Conservation (phyloP, 2,797 vertebrate genomes). For the Gorsachius magnificus region DNA sequence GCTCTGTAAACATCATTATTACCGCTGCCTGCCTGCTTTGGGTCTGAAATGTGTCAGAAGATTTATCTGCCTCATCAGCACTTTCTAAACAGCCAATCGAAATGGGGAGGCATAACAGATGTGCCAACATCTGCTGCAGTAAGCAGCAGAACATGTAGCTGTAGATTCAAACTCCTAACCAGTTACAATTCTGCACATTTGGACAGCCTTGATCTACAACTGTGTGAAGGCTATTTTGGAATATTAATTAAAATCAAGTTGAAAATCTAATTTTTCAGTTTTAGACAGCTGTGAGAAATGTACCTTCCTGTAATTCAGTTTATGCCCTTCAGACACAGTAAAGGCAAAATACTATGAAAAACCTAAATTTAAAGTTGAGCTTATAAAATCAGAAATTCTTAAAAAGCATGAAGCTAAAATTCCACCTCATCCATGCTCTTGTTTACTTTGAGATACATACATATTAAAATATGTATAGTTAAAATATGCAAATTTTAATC, state of each 20-base stretch:
- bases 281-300: conserved; percentile 17
- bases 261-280: neutral
- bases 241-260: conserved; percentile 46
- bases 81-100: conserved; percentile 59
- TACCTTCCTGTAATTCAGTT: neutral
- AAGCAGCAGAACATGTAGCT: neutral
- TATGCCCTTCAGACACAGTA: neutral
- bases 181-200: neutral
- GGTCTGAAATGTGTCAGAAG: conserved; percentile 11
- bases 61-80: conserved; percentile 60
- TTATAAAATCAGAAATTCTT: neutral
- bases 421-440: neutral
- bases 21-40: conserved; percentile 12
- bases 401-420: neutral
- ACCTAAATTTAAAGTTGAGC: neutral
- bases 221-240: neutral
- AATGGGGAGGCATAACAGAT: conserved; percentile 59
- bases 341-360: conserved; percentile 1
- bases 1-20: conserved; percentile 19
- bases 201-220: conserved; percentile 9
- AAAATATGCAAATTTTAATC: neutral
- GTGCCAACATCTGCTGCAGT: conserved; percentile 55
- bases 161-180: conserved; percentile 1
- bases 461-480: neutral
- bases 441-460: neutral